These are phyloP conservation scores for Balanococcus diminutus DNA, from an alignment of 2,888 invertebrate species.

Conservation along the genomic window DNA sequence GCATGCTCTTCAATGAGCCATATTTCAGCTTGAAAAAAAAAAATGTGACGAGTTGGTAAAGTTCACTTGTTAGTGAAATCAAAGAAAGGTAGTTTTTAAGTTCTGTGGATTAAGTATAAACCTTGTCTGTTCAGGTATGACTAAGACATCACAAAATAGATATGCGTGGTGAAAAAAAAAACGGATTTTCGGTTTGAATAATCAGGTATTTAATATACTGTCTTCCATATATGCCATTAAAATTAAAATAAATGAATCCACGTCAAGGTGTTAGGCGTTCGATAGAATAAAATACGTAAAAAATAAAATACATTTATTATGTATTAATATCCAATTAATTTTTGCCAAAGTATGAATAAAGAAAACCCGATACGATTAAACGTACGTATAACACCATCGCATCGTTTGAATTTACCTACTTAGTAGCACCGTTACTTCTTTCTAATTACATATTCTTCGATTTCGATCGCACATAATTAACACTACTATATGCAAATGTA, in stretches of 20 bases:
- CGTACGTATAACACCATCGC: not conserved
- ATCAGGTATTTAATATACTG: no score
- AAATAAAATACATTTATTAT: not conserved
- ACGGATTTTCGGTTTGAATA: not conserved
- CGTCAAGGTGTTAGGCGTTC: not conserved
- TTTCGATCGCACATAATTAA: not conserved
- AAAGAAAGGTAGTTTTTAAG: not conserved
- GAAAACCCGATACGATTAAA: not conserved
- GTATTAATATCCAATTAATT: not conserved
- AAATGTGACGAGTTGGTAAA: no score
- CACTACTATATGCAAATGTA: not conserved
- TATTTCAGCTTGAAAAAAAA: no score
- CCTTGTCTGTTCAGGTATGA: not conserved
- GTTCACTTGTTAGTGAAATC: no score
- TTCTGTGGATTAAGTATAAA: not conserved
- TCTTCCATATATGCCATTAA: not conserved
- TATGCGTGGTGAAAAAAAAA: not conserved
- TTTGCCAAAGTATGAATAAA: not conserved
- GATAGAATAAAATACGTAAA: not conserved
- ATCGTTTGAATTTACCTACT: not conserved
- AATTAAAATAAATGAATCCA: no score
- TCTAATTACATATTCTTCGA: not conserved
- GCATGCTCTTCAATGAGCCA: no score
- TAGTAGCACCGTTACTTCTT: constrained; percentile 2
- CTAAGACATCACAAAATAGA: not conserved